Conservation (phyloP, 2,797 vertebrate genomes). For the Sternotherus odoratus region DNA sequence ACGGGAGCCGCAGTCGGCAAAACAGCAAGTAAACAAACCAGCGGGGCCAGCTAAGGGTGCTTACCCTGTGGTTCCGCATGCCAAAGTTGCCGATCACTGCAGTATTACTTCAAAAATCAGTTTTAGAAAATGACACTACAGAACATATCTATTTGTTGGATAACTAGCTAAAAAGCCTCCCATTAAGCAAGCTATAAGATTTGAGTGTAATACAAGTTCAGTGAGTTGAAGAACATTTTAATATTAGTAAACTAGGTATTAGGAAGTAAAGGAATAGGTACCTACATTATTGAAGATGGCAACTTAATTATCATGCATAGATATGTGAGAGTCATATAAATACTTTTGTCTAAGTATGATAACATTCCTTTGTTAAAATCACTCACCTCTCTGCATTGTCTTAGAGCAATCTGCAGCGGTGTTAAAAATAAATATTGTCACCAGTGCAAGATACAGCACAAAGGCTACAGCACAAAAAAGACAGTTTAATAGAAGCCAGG, state of each 20-base stretch:
- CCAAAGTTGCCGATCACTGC: no score
- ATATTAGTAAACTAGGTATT: not conserved
- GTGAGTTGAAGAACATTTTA: not conserved
- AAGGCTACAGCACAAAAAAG: not conserved
- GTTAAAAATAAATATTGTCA: not conserved
- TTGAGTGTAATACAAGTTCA: not conserved
- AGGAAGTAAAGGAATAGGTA: not conserved
- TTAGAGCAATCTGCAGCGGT: not conserved
- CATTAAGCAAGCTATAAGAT: not conserved
- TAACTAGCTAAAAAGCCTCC: not conserved
- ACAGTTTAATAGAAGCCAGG: not conserved
- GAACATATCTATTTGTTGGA: not conserved
- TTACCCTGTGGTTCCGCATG: no score
- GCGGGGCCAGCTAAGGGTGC: no score
- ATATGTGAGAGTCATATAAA: not conserved
- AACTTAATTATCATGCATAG: fast-evolving
- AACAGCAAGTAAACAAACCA: no score
- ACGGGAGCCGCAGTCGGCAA: no score
- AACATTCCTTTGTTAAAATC: not conserved
- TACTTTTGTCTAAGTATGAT: not conserved
- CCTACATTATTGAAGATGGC: fast-evolving
- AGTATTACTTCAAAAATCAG: not conserved
- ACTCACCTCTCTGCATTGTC: not conserved
- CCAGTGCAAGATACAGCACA: not conserved
- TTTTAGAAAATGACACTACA: not conserved